Evolutionary conservation across 1,140 invertebrate genomes (phyloP).

Genomic region (Akabosia matsudoensis): DNA sequence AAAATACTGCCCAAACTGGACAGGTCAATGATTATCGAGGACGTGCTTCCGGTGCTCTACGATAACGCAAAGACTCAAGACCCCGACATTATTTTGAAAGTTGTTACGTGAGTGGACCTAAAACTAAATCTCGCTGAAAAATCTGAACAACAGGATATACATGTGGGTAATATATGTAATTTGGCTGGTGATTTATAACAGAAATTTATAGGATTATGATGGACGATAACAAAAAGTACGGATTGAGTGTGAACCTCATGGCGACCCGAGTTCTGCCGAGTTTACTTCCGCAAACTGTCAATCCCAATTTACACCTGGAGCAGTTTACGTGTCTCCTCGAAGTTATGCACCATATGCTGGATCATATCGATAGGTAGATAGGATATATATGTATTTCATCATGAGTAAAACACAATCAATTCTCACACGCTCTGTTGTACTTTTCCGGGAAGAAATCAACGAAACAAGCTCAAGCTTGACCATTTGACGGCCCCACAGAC

Average conservation of each 20-base stretch:
- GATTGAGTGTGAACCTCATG: constrained; percentile 84
- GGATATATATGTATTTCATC: neutral
- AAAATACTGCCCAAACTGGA: constrained; percentile 78
- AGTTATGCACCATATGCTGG: constrained; percentile 89
- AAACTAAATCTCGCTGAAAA: neutral
- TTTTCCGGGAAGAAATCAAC: constrained; percentile 62
- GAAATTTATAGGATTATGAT: constrained; percentile 91
- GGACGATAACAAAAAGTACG: constrained; percentile 82
- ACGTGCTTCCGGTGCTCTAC: constrained; percentile 85
- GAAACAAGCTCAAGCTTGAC: constrained; percentile 77
- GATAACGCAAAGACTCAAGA: constrained; percentile 72
- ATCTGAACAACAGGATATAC: no score
- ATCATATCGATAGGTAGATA: constrained; percentile 74
- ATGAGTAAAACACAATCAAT: neutral
- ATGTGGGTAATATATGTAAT: no score
- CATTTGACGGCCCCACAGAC: constrained; percentile 63
- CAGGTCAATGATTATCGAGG: constrained; percentile 81
- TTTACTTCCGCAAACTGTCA: constrained; percentile 86
- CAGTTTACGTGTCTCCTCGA: constrained; percentile 83
- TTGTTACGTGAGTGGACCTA: constrained; percentile 47
- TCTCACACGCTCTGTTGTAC: neutral
- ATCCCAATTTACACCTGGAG: constrained; percentile 81
- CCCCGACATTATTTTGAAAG: constrained; percentile 58
- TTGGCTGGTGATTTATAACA: no score
- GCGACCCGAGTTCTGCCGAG: constrained; percentile 90